Base-by-base conservation (phyloP, 2,888 invertebrate species). In the Molanna angustata region DNA sequence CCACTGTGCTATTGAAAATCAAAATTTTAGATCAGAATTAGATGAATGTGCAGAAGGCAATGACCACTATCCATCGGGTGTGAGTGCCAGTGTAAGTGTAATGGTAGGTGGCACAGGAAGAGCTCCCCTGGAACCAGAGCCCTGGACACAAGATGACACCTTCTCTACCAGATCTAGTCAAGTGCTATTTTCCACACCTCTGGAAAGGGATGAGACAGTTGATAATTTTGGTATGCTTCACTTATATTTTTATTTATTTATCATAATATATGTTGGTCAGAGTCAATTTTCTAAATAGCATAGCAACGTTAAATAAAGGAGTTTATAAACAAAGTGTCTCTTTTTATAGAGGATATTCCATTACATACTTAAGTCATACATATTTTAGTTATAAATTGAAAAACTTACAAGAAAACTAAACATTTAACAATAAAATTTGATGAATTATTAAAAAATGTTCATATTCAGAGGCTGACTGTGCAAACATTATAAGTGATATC, bases 151-250 rank as follows among this genome's bases (percentile, higher is more conserved):
- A 7, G 85, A 86, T 64, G 80, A 82, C 60, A 79, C 80, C 0
- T 74, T 72, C 62, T 66, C 72, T 1, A 62, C 73, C 0, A 61
- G 77, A 14, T 72, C 73, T 1, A 72, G 72, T 0, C 74, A 78
- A 56, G 75, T 85, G 0, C 70, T 93, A 1, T 93, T 93, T 68
- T 83, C 85, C 3, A 85, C 88, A 0, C 84, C 84, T 49, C 68
- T 90, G 49, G 93, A 93, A 67, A 84, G 86, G 70, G 90, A 90
- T 57, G 91, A 92, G 68, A 86, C 87, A 63, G 76, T 88, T 19
- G 91, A 92, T 63, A 90, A 88, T 66, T 92, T 91, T 67, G 87
- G 89, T 88, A 65, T 72, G 65, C 62, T 18, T 18, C 19, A 21
- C 1, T 42, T 45, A 35, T 18, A 11, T 35, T 11, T 35, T 35